phyloP scores from a whole-genome alignment of 2,888 invertebrate species.

The Clistopyga incitator region DNA sequence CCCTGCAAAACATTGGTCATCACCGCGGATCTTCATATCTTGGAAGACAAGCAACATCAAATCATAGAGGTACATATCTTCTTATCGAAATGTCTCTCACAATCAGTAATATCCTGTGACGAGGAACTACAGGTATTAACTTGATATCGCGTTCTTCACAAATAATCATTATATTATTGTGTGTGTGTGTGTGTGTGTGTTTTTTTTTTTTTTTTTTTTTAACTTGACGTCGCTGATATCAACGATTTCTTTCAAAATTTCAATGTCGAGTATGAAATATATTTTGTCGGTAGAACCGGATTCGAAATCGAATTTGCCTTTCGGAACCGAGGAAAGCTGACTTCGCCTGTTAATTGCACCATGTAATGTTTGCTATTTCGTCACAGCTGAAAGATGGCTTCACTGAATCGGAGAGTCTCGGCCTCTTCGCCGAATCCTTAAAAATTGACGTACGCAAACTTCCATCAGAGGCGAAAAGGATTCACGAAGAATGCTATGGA shows the following conservation, averaged over 20 bases:
- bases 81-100: background rate
- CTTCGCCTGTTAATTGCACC: no score
- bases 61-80: constrained; percentile 73
- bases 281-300: no score
- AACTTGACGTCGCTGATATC: no score
- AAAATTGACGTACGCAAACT: constrained; percentile 84
- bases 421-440: constrained; percentile 87
- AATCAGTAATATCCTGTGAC: background rate
- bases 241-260: no score
- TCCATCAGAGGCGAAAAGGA: constrained; percentile 86
- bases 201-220: no score
- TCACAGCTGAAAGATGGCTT: constrained; percentile 87
- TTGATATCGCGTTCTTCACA: no score
- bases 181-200: no score
- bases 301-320: no score
- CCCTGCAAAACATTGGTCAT: constrained; percentile 90
- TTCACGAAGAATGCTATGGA: constrained; percentile 89
- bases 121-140: background rate
- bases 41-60: constrained; percentile 78
- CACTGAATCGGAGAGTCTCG: constrained; percentile 87
- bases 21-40: constrained; percentile 86
- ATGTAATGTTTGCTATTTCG: constrained; percentile 49
- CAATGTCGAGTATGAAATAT: no score
- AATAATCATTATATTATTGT: no score
- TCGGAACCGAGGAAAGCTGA: no score